Evolutionary conservation across 2,797 vertebrate species (phyloP).

Genomic region (Lates japonicus): DNA sequence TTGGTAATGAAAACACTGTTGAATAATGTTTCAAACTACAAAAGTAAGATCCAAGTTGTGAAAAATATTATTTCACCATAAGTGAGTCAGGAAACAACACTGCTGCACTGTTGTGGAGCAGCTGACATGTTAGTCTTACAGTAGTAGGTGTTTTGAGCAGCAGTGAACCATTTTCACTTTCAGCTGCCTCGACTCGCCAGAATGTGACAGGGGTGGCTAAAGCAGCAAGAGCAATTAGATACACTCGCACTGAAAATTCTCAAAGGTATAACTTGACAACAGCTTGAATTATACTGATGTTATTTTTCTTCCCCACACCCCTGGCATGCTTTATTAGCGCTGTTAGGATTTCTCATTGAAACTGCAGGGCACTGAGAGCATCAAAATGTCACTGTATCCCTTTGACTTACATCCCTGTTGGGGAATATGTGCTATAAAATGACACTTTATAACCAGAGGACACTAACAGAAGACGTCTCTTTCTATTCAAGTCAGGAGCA

Average conservation of each 20-base stretch:
- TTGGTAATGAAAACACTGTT: not conserved
- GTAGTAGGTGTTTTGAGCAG: conserved; percentile 33
- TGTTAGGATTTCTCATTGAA: conserved; percentile 41
- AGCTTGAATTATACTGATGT: conserved; percentile 50
- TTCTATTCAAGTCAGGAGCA: conserved; percentile 47
- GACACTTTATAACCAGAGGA: conserved; percentile 60
- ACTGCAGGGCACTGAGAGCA: conserved; percentile 32
- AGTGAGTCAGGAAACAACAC: conserved; percentile 8
- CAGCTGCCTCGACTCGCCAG: conserved; percentile 10
- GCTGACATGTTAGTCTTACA: conserved; percentile 42
- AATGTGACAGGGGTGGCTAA: conserved; percentile 42
- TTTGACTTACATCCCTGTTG: conserved; percentile 58
- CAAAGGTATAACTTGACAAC: conserved; percentile 59
- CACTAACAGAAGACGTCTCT: conserved; percentile 44
- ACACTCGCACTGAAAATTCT: conserved; percentile 36
- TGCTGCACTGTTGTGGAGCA: not conserved
- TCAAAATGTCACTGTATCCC: conserved; percentile 49
- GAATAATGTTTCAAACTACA: not conserved
- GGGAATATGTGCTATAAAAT: conserved; percentile 44
- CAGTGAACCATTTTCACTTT: conserved; percentile 33
- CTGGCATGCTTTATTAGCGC: conserved; percentile 59
- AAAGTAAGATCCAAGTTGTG: not conserved
- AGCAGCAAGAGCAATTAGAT: conserved; percentile 59
- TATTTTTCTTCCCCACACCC: conserved; percentile 33
- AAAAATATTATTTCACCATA: not conserved